A percentile compares a stretch with the other conserved stretches of the same genome.
phyloP scores from a whole-genome alignment of 2,888 invertebrate genomes.

The Pandemis heparana region DNA sequence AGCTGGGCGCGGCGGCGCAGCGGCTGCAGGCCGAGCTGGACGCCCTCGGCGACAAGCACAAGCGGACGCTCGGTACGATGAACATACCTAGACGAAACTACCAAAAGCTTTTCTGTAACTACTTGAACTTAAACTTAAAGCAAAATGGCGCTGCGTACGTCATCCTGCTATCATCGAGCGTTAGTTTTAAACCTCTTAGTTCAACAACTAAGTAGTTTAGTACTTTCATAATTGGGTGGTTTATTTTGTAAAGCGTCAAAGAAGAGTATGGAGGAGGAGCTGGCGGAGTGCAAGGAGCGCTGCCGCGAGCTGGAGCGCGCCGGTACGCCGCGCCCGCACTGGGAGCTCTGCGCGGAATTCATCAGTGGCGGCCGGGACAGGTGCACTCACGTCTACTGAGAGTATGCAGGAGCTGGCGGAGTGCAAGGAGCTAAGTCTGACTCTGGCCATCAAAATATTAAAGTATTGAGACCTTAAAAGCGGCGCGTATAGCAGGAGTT shows the following conservation, averaged over 20 bases:
- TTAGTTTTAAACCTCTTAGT: too few species aligned
- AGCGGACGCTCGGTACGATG: slow-evolving; percentile 60
- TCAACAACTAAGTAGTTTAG: too few species aligned
- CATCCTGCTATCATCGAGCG: too few species aligned
- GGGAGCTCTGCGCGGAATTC: slow-evolving; percentile 81
- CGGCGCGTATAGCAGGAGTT: too few species aligned
- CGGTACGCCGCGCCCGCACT: slow-evolving; percentile 80
- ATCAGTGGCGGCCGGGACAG: slow-evolving; percentile 80
- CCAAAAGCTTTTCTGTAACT: not conserved
- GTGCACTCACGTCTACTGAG: slow-evolving; percentile 46
- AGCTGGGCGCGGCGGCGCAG: slow-evolving; percentile 55
- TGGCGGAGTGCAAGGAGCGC: slow-evolving; percentile 72
- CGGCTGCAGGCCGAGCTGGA: slow-evolving; percentile 56
- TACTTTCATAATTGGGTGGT: not conserved
- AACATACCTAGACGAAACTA: not conserved
- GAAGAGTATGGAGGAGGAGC: slow-evolving; percentile 68
- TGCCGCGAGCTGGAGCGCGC: slow-evolving; percentile 77
- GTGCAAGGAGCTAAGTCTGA: too few species aligned
- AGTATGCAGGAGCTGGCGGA: too few species aligned
- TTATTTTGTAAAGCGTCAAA: slow-evolving; percentile 58
- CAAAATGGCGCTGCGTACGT: too few species aligned
- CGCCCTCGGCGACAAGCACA: slow-evolving; percentile 60
- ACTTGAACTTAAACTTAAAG: too few species aligned
- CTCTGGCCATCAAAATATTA: too few species aligned
- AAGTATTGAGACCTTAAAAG: too few species aligned